phyloP scores from a whole-genome alignment of 1,140 invertebrate species.

The Calycopis cecrops region DNA sequence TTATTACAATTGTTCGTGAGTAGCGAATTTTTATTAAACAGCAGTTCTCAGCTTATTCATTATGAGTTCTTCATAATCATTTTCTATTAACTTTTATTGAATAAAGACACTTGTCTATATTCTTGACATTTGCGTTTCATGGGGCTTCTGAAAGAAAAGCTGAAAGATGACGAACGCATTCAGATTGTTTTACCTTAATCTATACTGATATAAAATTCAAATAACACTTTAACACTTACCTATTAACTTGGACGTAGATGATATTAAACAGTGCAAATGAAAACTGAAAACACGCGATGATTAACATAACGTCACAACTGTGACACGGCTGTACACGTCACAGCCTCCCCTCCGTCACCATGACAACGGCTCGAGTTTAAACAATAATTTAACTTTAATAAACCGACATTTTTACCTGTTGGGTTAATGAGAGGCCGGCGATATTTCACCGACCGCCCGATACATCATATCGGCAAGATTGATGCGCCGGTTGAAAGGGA shows the following conservation, averaged over 20 bases:
- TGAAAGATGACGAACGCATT: too few species aligned
- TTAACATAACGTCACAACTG: constrained; percentile 14
- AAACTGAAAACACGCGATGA: not conserved
- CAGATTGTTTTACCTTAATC: too few species aligned
- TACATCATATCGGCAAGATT: constrained; percentile 61
- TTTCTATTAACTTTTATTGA: too few species aligned
- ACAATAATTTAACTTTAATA: constrained; percentile 22
- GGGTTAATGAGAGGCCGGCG: constrained; percentile 39
- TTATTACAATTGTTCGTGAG: too few species aligned
- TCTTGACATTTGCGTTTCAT: too few species aligned
- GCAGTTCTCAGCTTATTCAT: too few species aligned
- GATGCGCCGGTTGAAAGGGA: constrained; percentile 54
- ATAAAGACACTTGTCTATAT: too few species aligned
- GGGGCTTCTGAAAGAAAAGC: too few species aligned
- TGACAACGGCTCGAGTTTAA: constrained; percentile 33
- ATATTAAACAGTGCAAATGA: too few species aligned
- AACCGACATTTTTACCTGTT: constrained; percentile 41
- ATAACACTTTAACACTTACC: constrained; percentile 1
- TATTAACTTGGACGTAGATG: constrained; percentile 3
- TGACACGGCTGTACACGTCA: constrained; percentile 18
- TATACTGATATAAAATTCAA: too few species aligned
- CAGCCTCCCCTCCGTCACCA: constrained; percentile 41
- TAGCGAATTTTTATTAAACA: too few species aligned
- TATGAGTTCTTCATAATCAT: too few species aligned
- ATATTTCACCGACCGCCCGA: constrained; percentile 39